Evolutionary conservation across 2,113 vertebrate species (phyloP).

Genomic region (Otolemur garnettii): DNA sequence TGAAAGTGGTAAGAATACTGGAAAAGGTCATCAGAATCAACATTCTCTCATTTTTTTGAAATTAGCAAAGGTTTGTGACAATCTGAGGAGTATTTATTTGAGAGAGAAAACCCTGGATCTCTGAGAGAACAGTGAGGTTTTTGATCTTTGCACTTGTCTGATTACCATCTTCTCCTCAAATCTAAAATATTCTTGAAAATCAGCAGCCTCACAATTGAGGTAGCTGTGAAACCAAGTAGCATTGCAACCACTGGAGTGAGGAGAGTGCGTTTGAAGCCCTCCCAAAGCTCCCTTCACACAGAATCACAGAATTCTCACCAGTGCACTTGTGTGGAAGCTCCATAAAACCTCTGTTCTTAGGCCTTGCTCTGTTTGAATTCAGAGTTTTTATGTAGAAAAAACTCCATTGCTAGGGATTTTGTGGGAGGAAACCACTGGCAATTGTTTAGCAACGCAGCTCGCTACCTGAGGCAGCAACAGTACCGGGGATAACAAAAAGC

Average conservation of each 20-base stretch:
- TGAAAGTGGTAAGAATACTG: no score
- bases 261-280: not conserved
- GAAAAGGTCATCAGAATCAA: no score
- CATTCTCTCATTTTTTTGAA: no score
- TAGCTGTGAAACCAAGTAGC: not conserved
- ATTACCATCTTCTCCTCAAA: no score
- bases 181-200: no score
- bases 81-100: no score
- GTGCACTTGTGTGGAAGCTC: not conserved
- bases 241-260: not conserved
- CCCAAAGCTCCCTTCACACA: not conserved
- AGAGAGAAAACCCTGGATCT: no score
- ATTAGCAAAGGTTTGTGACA: no score
- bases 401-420: not conserved
- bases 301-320: not conserved
- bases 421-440: not conserved
- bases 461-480: not conserved
- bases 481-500: not conserved
- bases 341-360: not conserved
- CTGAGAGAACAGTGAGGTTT: no score
- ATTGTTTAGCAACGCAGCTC: not conserved
- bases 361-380: not conserved
- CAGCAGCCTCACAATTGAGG: no score
- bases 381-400: not conserved
- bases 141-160: no score